phyloP scores from a whole-genome alignment of 2,113 vertebrate species.

The Corythornis madagascariensis region DNA sequence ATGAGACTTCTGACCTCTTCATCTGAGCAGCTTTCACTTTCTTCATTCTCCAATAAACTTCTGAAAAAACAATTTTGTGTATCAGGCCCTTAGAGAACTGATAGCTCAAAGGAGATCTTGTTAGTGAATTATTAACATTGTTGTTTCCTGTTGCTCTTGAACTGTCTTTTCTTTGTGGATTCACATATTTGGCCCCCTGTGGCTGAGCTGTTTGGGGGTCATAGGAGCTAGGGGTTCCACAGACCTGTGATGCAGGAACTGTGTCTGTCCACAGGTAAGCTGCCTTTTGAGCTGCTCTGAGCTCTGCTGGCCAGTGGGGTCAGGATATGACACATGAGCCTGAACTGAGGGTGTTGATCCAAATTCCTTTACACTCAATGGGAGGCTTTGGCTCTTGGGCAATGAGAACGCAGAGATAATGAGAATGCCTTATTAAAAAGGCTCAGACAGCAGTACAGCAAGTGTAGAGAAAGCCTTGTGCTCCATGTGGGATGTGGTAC shows the following conservation, averaged over 20 bases:
- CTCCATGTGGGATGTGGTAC: neutral
- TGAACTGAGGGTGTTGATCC: neutral
- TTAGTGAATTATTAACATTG: neutral
- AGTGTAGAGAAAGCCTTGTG: neutral
- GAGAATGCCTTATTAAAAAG: neutral
- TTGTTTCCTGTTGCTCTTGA: neutral
- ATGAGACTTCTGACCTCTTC: conserved; percentile 48
- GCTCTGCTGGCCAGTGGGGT: neutral
- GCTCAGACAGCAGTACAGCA: neutral
- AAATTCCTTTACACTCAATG: neutral
- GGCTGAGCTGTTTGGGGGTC: neutral
- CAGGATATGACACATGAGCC: neutral
- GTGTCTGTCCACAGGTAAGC: neutral
- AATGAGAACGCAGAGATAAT: neutral
- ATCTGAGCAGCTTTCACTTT: neutral
- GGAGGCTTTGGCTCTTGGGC: neutral
- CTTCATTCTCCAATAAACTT: neutral
- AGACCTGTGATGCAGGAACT: neutral
- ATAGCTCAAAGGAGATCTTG: neutral
- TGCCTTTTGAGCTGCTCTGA: neutral
- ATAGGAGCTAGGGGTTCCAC: neutral
- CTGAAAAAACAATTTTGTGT: conserved; percentile 47
- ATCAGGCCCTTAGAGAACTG: neutral
- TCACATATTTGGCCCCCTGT: neutral
- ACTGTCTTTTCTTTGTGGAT: neutral